Base-by-base conservation (phyloP, 2,888 invertebrate species). In the Conchocele bisecta region DNA sequence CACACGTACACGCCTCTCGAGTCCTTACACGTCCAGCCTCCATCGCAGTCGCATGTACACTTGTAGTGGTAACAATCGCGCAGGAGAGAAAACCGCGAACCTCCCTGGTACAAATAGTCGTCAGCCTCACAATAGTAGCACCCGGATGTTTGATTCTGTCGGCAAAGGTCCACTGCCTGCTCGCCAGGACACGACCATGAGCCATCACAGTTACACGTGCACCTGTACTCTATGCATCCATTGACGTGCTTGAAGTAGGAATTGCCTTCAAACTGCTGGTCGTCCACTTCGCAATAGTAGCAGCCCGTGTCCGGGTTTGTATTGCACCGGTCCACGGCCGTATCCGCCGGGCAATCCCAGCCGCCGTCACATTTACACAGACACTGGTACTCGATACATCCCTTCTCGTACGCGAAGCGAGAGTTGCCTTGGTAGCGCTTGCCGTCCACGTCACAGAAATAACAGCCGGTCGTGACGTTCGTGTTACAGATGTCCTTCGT, bases 311-410 rank as follows among this genome's bases (percentile, higher is more conserved):
- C 41, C 5, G 69, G 66, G 11, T 71, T 57, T 3, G 51, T 68
- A 24, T 70, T 60, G 48, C 84, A 82, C 11, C 46, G 48, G 48
- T 83, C 78, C 6, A 64, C 54, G 1, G 81, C 74, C 28, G 50
- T 29, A 7, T 73, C 77, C 17, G 77, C 82, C 2, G 85, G 85
- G 48, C 88, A 88, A 26, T 84, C 66, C 86, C 86, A 87, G 26
- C 82, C 72, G 9, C 88, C 88, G 44, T 86, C 83, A 72, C 88
- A 88, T 33, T 82, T 79, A 61, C 86, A 88, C n/a, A 54, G 53
- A 56, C 88, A 88, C 17, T 76, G 50, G 35, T 84, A 88, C 42
- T 82, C 69, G 26, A 79, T 78, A 60, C 88, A 88, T 1, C 79
- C 83, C 42, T 85, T 69, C 6, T 70, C 74, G 31, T 84, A 70